Evolutionary conservation across 2,888 invertebrate genomes (phyloP), one percentile per base, ranked within the genome.

Genomic region (Heliconius sara): DNA sequence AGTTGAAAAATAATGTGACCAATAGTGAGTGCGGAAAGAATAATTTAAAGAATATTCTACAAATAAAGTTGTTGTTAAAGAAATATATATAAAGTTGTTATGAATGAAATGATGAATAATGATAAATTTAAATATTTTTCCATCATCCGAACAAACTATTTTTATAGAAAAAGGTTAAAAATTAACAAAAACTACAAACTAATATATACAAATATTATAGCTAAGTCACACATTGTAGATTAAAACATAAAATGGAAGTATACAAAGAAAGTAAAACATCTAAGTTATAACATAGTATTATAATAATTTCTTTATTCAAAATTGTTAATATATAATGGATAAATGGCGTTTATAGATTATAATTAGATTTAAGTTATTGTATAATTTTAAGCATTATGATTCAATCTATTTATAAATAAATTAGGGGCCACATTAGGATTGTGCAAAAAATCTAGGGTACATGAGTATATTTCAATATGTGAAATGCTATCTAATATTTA

Each of bases 91-190:
- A n/a, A n/a, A n/a, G n/a, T n/a, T n/a, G 10, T 34, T 39, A 68
- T 39, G n/a, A 68, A n/a, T n/a, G n/a, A n/a, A n/a, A n/a, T n/a
- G n/a, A n/a, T n/a, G n/a, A n/a, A n/a, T n/a, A n/a, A n/a, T n/a
- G n/a, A n/a, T n/a, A n/a, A n/a, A n/a, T 13, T 72, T 57, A 43
- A 52, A 57, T 12, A 27, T 0, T 22, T 27, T 52, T 72, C 19
- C 52, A 52, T 81, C 81, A 16, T 78, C 30, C 79, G 78, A 81
- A 78, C 81, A 81, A 78, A 79, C 52, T n/a, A 47, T n/a, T 22
- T 72, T 78, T 77, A 76, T 78, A 71, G 72, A 73, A 52, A 16
- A 57, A 78, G 27, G 66, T 66, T 70, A 76, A 52, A n/a, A 65
- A 30, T 25, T 22, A n/a, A 57, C 22, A 70, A 60, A n/a, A n/a